These are phyloP conservation scores for Phylloscopus trochilus DNA, from an alignment of 2,113 vertebrate genomes.

Conservation along the genomic window DNA sequence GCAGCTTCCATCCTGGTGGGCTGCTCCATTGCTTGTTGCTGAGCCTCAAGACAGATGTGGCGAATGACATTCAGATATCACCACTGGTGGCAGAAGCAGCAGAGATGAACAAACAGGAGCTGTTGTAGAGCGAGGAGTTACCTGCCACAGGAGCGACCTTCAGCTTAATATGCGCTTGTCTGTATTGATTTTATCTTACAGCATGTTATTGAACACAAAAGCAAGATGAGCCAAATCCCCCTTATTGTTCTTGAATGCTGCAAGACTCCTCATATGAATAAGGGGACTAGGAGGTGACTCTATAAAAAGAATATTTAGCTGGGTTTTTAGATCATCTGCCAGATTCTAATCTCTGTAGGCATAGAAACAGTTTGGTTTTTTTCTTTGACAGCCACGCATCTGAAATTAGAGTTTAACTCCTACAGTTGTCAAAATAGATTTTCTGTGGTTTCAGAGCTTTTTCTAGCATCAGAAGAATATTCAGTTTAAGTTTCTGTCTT, in stretches of 20 bases:
- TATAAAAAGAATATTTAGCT: constrained; percentile 59
- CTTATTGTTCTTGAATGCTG: constrained; percentile 34
- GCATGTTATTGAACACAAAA: constrained; percentile 19
- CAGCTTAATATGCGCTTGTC: constrained; percentile 23
- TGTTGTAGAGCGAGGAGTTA: not conserved
- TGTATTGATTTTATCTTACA: constrained; percentile 39
- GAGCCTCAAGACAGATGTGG: not conserved
- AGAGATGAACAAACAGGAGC: not conserved
- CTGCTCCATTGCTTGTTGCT: not conserved
- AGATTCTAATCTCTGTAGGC: constrained; percentile 60
- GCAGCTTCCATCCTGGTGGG: rapidly evolving
- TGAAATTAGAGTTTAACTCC: constrained; percentile 66
- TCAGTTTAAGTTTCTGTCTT: constrained; percentile 20
- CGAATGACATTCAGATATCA: not conserved
- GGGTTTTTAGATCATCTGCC: constrained; percentile 57
- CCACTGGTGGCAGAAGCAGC: not conserved
- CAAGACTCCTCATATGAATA: constrained; percentile 9
- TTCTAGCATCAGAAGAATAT: constrained; percentile 43
- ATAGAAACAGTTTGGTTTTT: constrained; percentile 32
- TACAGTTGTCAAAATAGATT: constrained; percentile 67
- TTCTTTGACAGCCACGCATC: constrained; percentile 47
- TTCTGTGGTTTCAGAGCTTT: constrained; percentile 58
- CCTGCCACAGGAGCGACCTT: constrained; percentile 30
- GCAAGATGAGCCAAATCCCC: constrained; percentile 13
- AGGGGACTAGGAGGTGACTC: constrained; percentile 41